Evolutionary conservation across 2,888 invertebrate genomes (phyloP), one percentile per base, ranked within the genome.

Genomic region (Drosophila ezoana): DNA sequence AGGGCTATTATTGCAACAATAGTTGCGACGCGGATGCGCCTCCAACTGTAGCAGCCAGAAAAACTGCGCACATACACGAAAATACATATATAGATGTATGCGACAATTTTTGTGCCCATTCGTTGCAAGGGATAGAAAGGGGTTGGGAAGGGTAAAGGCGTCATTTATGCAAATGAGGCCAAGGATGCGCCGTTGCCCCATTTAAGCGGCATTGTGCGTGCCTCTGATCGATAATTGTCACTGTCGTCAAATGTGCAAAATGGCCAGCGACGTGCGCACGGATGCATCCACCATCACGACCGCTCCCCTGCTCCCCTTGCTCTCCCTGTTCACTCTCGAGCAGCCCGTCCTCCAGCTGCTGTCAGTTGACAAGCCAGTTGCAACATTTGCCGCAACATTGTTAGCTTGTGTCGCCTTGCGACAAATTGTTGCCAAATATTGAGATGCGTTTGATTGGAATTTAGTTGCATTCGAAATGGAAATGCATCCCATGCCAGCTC

Each of bases 81-180:
- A 11, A 13, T 43, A 59, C n/a, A n/a, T 58, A 28, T 18, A n/a
- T 58, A 28, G 49, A 38, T 67, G 45, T 37, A 35, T 41, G 32
- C 14, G 41, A n/a, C 45, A 51, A 41, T 68, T 68, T 73, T 69
- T 73, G 68, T 41, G 65, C 9, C 48, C 48, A 20, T 41, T 45
- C 32, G 10, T 20, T 20, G 20, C 37, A 33, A 11, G 40, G 35
- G 18, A 10, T 13, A 3, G 20, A 14, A 18, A 23, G 38, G 16
- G 23, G 23, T 11, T 10, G 33, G 28, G 28, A n/a, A 3, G 28
- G 18, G 13, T 4, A 20, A 23, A 2, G 16, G 65, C 84, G 73
- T 67, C 84, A 79, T 84, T 86, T 86, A 86, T 86, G 86, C 82
- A 86, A 86, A 86, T 86, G 85, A 84, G 87, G 71, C 76, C 87